A percentile compares a stretch with the other conserved stretches of the same genome.
These are phyloP conservation scores for Lepidocyrtinus sp. DNA, from an alignment of 2,888 invertebrate species.

Conservation along the genomic window DNA sequence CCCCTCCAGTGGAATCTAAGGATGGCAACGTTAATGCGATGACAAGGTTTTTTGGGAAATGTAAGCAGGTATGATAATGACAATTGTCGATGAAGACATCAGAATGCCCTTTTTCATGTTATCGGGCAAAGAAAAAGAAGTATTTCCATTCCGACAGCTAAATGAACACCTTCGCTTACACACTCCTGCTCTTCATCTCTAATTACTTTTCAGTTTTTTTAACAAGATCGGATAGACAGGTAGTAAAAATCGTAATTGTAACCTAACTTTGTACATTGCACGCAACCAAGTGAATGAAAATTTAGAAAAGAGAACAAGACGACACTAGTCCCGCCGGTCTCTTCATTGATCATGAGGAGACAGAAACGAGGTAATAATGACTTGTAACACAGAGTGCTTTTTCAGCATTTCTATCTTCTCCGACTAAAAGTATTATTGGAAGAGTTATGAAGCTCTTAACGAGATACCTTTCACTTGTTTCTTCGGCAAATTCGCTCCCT, in stretches of 20 bases:
- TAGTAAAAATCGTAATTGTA: conserved; percentile 6
- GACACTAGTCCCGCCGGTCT: too few species aligned
- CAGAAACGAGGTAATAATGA: conserved; percentile 5
- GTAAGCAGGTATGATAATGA: background rate
- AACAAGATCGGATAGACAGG: background rate
- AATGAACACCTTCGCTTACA: conserved; percentile 19
- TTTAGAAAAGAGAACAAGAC: background rate
- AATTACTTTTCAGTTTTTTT: conserved; percentile 48
- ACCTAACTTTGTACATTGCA: too few species aligned
- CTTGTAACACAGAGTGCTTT: background rate
- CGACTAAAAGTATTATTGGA: background rate
- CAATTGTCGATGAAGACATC: background rate
- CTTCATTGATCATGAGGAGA: background rate
- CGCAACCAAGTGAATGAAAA: background rate
- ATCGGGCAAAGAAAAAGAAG: background rate
- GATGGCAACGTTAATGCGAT: too few species aligned
- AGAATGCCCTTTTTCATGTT: conserved; percentile 9
- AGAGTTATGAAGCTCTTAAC: conserved; percentile 51
- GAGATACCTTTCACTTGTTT: conserved; percentile 28
- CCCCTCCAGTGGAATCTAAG: background rate
- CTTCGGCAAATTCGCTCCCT: too few species aligned
- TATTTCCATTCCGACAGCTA: background rate
- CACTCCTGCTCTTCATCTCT: conserved; percentile 36
- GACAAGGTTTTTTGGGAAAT: background rate
- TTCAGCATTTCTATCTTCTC: background rate